Evolutionary conservation across 2,888 invertebrate species (phyloP).

Genomic region (Pristionchus arcanus): DNA sequence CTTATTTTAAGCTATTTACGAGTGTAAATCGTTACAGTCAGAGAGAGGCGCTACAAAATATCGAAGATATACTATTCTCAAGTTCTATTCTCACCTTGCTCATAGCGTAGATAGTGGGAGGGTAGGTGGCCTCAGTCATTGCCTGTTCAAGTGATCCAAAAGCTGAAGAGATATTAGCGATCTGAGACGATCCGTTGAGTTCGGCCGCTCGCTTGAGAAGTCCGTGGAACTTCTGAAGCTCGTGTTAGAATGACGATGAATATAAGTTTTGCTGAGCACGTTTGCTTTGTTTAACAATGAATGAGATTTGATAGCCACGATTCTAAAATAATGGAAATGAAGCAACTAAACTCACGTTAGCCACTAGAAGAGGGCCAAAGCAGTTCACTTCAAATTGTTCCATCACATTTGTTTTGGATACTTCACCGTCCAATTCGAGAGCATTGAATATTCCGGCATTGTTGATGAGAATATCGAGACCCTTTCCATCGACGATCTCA

Average conservation of each 20-base stretch:
- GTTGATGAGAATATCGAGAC: slow-evolving; percentile 32
- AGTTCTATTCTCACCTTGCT: slow-evolving; percentile 38
- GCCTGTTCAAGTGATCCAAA: neutral
- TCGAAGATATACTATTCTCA: neutral
- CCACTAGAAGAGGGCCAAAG: neutral
- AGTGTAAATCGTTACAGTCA: no score
- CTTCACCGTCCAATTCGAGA: neutral
- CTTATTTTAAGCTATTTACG: no score
- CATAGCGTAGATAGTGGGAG: neutral
- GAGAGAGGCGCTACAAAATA: no score
- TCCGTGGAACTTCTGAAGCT: slow-evolving; percentile 36
- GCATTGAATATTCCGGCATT: slow-evolving; percentile 10
- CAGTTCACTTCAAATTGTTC: slow-evolving; percentile 41
- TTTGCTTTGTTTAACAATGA: no score
- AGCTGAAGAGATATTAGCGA: slow-evolving; percentile 29
- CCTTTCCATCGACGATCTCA: neutral
- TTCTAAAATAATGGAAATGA: neutral
- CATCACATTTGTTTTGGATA: neutral
- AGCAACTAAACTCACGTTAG: neutral
- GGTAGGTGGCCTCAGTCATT: neutral
- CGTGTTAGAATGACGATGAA: no score
- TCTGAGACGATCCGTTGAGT: slow-evolving; percentile 3
- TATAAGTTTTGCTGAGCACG: no score
- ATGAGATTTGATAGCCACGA: neutral
- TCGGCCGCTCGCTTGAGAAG: slow-evolving; percentile 26